A percentile compares a stretch with the other conserved stretches of the same genome.
Conservation (phyloP, 1,140 invertebrate genomes). For the Lysiphlebus fabarum region DNA sequence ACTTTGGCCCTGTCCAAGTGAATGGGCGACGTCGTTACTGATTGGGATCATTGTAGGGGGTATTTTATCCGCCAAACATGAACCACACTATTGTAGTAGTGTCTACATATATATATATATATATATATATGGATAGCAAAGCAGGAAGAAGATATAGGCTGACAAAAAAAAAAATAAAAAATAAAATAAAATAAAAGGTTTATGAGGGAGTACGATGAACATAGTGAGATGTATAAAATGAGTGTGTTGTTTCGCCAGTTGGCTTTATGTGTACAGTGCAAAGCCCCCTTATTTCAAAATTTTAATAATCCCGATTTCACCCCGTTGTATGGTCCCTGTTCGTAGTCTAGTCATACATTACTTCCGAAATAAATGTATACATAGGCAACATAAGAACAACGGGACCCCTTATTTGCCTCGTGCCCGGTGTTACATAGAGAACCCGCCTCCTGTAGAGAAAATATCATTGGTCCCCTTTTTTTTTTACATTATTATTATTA, state of each 20-base stretch:
- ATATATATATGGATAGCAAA: background rate
- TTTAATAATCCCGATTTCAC: conserved; percentile 49
- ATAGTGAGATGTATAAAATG: conserved; percentile 7
- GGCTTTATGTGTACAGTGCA: background rate
- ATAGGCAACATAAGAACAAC: too few relatives aligned
- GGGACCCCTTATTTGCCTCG: conserved; percentile 34
- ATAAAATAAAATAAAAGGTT: background rate
- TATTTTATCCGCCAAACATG: conserved; percentile 48
- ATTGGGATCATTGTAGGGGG: conserved; percentile 51
- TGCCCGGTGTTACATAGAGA: conserved; percentile 45
- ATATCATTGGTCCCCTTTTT: conserved; percentile 23
- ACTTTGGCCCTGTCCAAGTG: conserved; percentile 15
- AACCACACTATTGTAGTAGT: conserved; percentile 27
- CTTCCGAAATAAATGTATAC: too few relatives aligned
- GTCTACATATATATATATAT: conserved; percentile 6
- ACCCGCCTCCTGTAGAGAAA: conserved; percentile 43
- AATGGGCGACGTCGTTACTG: conserved; percentile 32
- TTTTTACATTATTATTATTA: too few relatives aligned
- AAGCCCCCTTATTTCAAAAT: conserved; percentile 32
- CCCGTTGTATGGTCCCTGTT: conserved; percentile 12
- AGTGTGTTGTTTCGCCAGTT: conserved; percentile 8
- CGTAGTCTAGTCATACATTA: too few relatives aligned
- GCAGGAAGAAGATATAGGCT: conserved; percentile 8
- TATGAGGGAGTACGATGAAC: background rate
- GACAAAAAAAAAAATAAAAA: conserved; percentile 23